Evolutionary conservation across 2,113 vertebrate genomes (phyloP).

Genomic region (Antechinus flavipes): DNA sequence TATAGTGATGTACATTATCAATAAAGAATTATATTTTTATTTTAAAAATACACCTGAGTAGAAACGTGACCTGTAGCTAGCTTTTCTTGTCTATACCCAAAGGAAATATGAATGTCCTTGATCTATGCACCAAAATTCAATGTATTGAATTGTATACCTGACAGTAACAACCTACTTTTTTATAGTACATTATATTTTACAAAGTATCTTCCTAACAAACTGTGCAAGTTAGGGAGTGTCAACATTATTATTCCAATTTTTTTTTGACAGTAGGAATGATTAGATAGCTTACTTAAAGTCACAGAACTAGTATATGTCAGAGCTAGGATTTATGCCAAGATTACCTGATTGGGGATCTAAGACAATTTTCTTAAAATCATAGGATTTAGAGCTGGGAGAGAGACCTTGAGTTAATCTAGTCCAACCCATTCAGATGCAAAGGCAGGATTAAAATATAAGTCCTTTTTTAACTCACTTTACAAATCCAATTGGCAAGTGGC

Average conservation of each 20-base stretch:
- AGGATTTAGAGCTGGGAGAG: background rate
- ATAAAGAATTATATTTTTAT: constrained; percentile 14
- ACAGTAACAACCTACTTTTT: background rate
- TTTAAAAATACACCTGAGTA: background rate
- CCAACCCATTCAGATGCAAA: background rate
- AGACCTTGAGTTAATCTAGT: background rate
- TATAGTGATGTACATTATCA: constrained; percentile 28
- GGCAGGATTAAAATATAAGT: background rate
- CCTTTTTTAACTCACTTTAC: background rate
- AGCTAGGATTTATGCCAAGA: background rate
- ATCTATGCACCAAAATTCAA: background rate
- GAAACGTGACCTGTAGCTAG: background rate
- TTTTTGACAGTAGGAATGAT: background rate
- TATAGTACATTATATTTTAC: background rate
- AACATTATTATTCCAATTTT: background rate
- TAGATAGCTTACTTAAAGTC: background rate
- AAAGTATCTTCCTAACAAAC: background rate
- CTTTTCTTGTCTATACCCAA: background rate
- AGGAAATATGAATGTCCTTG: background rate
- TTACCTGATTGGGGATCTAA: background rate
- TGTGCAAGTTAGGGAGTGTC: background rate
- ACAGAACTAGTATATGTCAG: background rate
- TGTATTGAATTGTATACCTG: background rate
- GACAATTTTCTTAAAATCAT: background rate
- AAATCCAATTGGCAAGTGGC: background rate